These are phyloP conservation scores for Dexiosoma caninum DNA, from an alignment of 2,888 invertebrate genomes.

Conservation along the genomic window DNA sequence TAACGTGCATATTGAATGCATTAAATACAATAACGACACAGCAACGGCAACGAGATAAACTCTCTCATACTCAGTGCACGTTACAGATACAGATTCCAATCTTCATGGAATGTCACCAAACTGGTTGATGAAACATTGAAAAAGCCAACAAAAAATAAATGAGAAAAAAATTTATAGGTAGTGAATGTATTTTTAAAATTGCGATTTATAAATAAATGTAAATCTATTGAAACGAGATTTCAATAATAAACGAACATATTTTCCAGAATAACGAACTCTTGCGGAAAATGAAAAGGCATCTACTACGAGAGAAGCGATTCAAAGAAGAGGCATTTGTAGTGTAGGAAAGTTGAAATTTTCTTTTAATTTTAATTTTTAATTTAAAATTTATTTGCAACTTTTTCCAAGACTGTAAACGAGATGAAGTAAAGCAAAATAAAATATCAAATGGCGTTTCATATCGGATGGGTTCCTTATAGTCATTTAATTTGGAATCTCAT, in stretches of 20 bases:
- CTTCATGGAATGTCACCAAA: slow-evolving; percentile 75
- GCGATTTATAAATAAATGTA: slow-evolving; percentile 72
- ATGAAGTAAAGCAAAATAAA: too few relatives aligned
- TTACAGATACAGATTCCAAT: slow-evolving; percentile 70
- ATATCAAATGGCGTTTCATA: too few relatives aligned
- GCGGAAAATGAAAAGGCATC: background rate
- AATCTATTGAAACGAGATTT: slow-evolving; percentile 20
- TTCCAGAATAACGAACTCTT: background rate
- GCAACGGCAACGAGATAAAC: slow-evolving; percentile 53
- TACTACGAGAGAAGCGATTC: background rate
- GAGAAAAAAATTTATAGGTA: slow-evolving; percentile 5
- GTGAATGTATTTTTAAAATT: slow-evolving; percentile 65
- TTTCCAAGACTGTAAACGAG: too few relatives aligned
- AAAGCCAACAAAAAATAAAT: slow-evolving; percentile 69
- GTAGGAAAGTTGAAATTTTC: too few relatives aligned
- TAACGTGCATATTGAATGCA: slow-evolving; percentile 48
- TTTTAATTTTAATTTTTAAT: too few relatives aligned
- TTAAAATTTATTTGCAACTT: too few relatives aligned
- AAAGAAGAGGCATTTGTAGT: background rate
- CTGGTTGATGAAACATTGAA: slow-evolving; percentile 74
- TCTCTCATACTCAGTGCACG: slow-evolving; percentile 54
- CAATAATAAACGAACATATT: slow-evolving; percentile 10
- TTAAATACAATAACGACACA: slow-evolving; percentile 49
- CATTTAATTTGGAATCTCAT: too few relatives aligned
- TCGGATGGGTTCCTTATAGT: too few relatives aligned